Base-by-base conservation (phyloP, 2,888 invertebrate genomes). In the Melitaea athalia region DNA sequence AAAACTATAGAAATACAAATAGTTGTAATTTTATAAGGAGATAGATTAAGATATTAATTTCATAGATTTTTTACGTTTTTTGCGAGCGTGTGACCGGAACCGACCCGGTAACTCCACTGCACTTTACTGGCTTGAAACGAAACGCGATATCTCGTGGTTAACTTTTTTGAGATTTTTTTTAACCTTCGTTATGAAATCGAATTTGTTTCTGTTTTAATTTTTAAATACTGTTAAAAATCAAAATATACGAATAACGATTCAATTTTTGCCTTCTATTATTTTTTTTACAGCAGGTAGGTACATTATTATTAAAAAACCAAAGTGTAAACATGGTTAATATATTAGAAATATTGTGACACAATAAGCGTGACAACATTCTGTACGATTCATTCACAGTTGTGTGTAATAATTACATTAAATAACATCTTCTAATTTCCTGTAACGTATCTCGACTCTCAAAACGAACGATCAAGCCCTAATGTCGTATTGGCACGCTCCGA, bases 401-500 rank as follows among this genome's bases (percentile, higher is more conserved):
- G 24, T 15, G 14, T 12, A 2, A 45, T 61, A 33, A 33, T 47
- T 61, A n/a, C 15, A 47, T 31, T 11, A 33, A 60, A 60, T 64
- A 31, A 62, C 33, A 33, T 45, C 38, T 60, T 17, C 59, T 55
- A 42, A 63, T 63, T 59, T 67, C 63, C 63, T 62, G 63, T 63
- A 57, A 59, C 59, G 24, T 67, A 64, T 73, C 63, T n/a, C 1
- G 6, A 49, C n/a, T 49, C 47, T 70, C 50, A 42, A 52, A n/a
- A 55, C 57, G 63, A 69, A 70, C 69, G 67, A 64, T 73, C 63
- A 64, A 64, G 72, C 63, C 70, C 70, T 67, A 74, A 67, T 73
- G 75, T 75, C 72, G 60, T 70, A 64, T 60, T 55, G 79, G 80
- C 83, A 85, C 85, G 91, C 83, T 84, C 72, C 80, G 85, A 47